Percentiles rank a stretch among this genome's conserved stretches.
Conservation (phyloP, 2,113 vertebrate genomes). For the Halcyon malimbica region DNA sequence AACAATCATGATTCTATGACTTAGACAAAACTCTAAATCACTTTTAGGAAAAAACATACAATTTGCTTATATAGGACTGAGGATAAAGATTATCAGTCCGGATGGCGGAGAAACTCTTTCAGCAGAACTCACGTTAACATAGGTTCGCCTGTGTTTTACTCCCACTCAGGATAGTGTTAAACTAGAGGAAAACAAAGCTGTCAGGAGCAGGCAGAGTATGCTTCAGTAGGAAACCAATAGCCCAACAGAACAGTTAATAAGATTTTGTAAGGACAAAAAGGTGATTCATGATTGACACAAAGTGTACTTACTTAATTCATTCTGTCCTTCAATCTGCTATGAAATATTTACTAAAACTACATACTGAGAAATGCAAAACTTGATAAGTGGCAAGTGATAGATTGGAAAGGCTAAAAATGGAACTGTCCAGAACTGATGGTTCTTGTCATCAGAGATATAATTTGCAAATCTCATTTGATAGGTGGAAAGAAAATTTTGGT, state of each 20-base stretch:
- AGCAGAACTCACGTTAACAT: not conserved
- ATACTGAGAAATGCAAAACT: not conserved
- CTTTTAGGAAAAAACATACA: not conserved
- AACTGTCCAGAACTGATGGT: not conserved
- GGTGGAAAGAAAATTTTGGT: not conserved
- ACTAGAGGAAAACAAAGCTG: not conserved
- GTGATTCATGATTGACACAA: not conserved
- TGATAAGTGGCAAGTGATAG: not conserved
- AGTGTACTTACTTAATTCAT: not conserved
- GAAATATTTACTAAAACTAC: not conserved
- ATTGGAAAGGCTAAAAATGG: not conserved
- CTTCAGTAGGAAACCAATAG: not conserved
- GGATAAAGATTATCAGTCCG: not conserved
- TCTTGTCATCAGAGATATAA: not conserved
- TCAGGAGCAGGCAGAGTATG: not conserved
- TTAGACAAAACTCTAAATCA: not conserved
- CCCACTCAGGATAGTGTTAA: not conserved
- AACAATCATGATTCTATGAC: not conserved
- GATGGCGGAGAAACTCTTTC: not conserved
- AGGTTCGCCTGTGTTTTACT: not conserved
- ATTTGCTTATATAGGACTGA: not conserved
- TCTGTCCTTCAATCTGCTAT: not conserved
- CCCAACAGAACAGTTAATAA: not conserved
- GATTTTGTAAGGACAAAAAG: not conserved
- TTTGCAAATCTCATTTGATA: not conserved